phyloP scores from a whole-genome alignment of 2,113 vertebrate species.

The Oceanites oceanicus region DNA sequence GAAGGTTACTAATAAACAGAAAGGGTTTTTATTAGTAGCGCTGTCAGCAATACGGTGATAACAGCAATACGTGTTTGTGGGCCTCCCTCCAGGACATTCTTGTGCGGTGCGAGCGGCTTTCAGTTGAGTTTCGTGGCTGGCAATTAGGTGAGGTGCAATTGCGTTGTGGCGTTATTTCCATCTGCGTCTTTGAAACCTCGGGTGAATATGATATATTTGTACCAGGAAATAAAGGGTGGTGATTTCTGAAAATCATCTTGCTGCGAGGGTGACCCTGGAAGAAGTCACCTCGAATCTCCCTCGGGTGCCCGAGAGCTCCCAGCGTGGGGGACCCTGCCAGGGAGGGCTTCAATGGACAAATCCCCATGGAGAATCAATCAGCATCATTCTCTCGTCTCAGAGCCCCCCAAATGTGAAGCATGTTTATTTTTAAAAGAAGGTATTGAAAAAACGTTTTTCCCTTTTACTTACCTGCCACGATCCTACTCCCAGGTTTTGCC shows the following conservation, averaged over 20 bases:
- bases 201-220: background rate
- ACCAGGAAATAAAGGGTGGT: background rate
- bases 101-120: background rate
- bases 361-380: background rate
- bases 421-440: background rate
- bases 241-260: background rate
- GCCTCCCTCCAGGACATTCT: background rate
- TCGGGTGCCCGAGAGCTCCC: background rate
- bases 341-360: background rate
- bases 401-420: background rate
- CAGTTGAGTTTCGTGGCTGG: background rate
- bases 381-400: background rate
- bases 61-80: fast-evolving
- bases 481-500: background rate
- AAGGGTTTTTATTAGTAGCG: background rate
- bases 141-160: background rate
- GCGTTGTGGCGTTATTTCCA: background rate
- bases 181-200: background rate
- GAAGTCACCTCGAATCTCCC: background rate
- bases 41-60: background rate
- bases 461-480: background rate
- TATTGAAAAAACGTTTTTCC: background rate
- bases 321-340: background rate
- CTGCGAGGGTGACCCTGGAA: background rate
- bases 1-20: background rate